A percentile compares a stretch with the other conserved stretches of the same genome.
Conservation (phyloP, 2,888 invertebrate species). For the Agrotis clavis region DNA sequence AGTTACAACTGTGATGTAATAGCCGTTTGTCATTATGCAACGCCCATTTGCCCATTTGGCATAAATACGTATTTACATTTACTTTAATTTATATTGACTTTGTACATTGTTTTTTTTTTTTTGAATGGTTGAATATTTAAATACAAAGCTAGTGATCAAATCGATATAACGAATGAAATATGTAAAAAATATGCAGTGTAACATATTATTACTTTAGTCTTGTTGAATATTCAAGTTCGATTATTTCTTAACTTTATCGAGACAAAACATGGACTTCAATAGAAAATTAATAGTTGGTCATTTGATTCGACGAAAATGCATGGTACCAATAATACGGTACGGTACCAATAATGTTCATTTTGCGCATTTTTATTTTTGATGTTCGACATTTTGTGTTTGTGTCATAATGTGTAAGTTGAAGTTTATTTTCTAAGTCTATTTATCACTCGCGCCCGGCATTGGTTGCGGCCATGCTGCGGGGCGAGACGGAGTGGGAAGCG, state of each 20-base stretch:
- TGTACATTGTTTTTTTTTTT: neutral
- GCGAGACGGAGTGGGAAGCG: too few relatives aligned
- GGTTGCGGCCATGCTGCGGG: too few relatives aligned
- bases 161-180: neutral
- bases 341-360: too few relatives aligned
- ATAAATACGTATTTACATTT: neutral
- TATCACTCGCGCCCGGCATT: too few relatives aligned
- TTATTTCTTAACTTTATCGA: neutral
- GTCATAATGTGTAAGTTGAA: too few relatives aligned
- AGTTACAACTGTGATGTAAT: neutral
- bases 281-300: neutral
- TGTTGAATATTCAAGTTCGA: constrained; percentile 4
- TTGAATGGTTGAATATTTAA: neutral
- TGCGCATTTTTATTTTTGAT: too few relatives aligned
- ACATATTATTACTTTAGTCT: neutral
- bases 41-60: neutral
- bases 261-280: neutral
- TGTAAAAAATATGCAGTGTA: neutral
- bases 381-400: too few relatives aligned
- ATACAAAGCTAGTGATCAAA: neutral
- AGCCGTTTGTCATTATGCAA: neutral
- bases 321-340: too few relatives aligned
- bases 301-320: neutral
- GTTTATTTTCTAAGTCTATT: too few relatives aligned
- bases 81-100: too few relatives aligned